Evolutionary conservation across 2,797 vertebrate genomes (phyloP), one percentile per base, ranked within the genome.

Genomic region (Rachycentron canadum): DNA sequence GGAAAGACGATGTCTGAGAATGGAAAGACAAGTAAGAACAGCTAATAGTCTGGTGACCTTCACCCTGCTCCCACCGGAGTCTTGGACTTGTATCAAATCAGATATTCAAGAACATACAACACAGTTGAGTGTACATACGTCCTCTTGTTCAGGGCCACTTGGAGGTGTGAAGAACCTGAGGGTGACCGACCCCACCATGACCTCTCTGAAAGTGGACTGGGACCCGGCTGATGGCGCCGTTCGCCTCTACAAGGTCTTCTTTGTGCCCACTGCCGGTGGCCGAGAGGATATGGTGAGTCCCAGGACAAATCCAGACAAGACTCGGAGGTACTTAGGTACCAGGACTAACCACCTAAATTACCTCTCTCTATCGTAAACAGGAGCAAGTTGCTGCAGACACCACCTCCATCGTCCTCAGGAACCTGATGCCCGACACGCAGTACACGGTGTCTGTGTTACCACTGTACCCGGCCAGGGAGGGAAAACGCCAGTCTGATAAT

Each of bases 201-300:
- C 97, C 73, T 96, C 97, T 14, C 89, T 99, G 70, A 96, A 90
- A 0, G 93, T 98, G 60, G 93, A 96, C 69, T 99, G 98, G 98
- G 97, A 97, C 53, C 95, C 98, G 0, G 97, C 98, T 0, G 97
- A 98, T 8, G 97, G 98, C 25, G 97, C 93, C 4, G 97, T 98
- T 14, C 96, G 97, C 0, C 96, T 97, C 62, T 99, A 99, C 91
- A 99, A 98, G 80, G 90, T 99, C 52, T 96, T 96, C 91, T 98
- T 95, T n/a, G 87, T 95, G 2, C 97, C 97, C 0, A 79, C 87
- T 0, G 90, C 94, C 13, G 97, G 96, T 8, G 96, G 95, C 43
- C 82, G 85, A 13, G 98, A 99, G 82, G 96, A 97, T 87, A 94
- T 97, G 97, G 98, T 98, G 94, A 70, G 92, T 12, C 36, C 7